These are phyloP conservation scores for Tholera decimalis DNA, from an alignment of 2,888 invertebrate species.

Conservation along the genomic window DNA sequence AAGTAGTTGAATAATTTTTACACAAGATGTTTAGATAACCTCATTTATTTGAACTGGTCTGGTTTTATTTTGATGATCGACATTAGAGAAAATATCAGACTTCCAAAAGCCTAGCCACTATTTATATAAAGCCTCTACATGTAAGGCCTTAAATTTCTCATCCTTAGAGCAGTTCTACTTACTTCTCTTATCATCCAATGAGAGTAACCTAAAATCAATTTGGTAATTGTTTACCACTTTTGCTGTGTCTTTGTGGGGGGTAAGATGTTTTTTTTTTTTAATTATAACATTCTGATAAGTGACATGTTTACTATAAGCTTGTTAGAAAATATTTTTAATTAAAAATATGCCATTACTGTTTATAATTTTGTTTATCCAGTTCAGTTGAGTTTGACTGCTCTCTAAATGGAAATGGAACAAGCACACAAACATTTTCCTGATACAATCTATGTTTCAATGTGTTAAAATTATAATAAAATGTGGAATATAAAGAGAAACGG, in stretches of 20 bases:
- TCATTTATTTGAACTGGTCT: neutral
- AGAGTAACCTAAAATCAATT: neutral
- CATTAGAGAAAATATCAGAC: neutral
- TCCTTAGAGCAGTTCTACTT: neutral
- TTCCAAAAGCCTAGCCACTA: neutral
- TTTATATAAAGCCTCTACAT: too few relatives aligned
- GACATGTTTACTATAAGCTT: neutral
- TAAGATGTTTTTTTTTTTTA: constrained; percentile 10
- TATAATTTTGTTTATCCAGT: neutral
- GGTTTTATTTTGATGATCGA: constrained; percentile 13
- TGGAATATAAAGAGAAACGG: too few relatives aligned
- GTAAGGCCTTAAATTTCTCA: neutral
- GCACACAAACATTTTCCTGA: too few relatives aligned
- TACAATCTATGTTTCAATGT: too few relatives aligned
- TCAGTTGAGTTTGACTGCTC: neutral
- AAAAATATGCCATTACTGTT: neutral
- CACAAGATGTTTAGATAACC: neutral
- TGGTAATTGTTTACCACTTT: constrained; percentile 6
- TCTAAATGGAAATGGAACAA: neutral
- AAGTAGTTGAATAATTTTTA: neutral
- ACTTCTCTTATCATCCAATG: neutral
- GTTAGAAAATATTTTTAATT: neutral
- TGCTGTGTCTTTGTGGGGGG: constrained; percentile 15
- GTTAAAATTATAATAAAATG: too few relatives aligned
- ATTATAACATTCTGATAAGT: neutral